Evolutionary conservation across 1,140 invertebrate genomes (phyloP).

Genomic region (Ostrea edulis): DNA sequence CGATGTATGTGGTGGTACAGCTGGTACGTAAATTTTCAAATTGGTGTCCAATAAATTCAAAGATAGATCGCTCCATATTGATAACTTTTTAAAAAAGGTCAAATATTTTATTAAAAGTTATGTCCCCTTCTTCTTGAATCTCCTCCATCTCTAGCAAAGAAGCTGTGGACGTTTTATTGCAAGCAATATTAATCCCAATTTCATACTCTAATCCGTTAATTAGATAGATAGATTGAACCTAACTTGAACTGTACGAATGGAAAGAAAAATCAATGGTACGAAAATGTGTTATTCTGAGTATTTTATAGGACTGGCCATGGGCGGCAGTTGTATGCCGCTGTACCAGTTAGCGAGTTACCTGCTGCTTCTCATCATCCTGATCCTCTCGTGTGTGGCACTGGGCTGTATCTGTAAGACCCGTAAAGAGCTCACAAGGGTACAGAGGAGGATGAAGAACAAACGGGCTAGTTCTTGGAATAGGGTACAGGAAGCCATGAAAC

Average conservation of each 20-base stretch:
- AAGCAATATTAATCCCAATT: neutral
- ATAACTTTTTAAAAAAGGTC: no score
- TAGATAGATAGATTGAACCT: neutral
- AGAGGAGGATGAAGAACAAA: conserved; percentile 54
- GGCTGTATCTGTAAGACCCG: conserved; percentile 50
- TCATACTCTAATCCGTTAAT: neutral
- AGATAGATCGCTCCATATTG: no score
- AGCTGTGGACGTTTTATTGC: no score
- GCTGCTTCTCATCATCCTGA: conserved; percentile 44
- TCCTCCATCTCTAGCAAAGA: no score
- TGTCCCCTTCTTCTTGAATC: no score
- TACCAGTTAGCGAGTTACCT: conserved; percentile 46
- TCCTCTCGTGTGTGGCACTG: conserved; percentile 45
- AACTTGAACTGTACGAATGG: no score
- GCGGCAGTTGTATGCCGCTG: conserved; percentile 42
- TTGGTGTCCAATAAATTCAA: no score
- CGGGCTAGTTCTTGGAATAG: conserved; percentile 49
- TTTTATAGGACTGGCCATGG: conserved; percentile 48
- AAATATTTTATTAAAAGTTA: no score
- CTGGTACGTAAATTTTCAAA: neutral
- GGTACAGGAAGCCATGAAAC: conserved; percentile 46
- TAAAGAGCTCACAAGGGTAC: conserved; percentile 32
- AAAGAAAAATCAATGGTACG: neutral
- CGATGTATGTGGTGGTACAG: neutral
- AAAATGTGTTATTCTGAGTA: neutral